Conservation (phyloP, 2,888 invertebrate genomes). For the Synergus itoensis region DNA sequence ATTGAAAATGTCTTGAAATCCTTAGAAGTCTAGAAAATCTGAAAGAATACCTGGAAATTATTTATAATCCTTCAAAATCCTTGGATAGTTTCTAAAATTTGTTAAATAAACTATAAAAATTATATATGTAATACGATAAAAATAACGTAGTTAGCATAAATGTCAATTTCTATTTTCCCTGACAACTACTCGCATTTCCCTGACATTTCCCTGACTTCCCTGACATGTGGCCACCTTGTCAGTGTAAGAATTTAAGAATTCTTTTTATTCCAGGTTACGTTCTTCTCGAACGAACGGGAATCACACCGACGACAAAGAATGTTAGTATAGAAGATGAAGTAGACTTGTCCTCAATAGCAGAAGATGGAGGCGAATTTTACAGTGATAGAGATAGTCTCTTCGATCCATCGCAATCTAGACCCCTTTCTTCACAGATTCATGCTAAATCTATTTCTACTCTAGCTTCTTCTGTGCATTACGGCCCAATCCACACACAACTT, state of each 20-base stretch:
- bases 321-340: constrained; percentile 50
- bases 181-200: too few species aligned
- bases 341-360: constrained; percentile 59
- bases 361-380: constrained; percentile 60
- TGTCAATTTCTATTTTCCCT: too few species aligned
- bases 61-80: too few species aligned
- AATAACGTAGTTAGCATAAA: too few species aligned
- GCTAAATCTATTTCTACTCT: neutral
- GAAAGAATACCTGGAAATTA: too few species aligned
- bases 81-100: too few species aligned
- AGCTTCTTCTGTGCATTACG: neutral
- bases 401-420: neutral
- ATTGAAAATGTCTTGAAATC: too few species aligned
- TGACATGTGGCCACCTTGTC: too few species aligned
- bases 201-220: too few species aligned
- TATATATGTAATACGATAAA: too few species aligned
- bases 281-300: constrained; percentile 80
- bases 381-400: constrained; percentile 59
- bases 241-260: neutral
- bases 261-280: constrained; percentile 80
- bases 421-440: neutral
- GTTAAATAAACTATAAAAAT: too few species aligned
- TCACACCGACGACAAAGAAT: constrained; percentile 60
- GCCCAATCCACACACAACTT: neutral
- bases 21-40: too few species aligned